Base-by-base conservation (phyloP, 2,797 vertebrate species). In the Cichlasoma orientale region DNA sequence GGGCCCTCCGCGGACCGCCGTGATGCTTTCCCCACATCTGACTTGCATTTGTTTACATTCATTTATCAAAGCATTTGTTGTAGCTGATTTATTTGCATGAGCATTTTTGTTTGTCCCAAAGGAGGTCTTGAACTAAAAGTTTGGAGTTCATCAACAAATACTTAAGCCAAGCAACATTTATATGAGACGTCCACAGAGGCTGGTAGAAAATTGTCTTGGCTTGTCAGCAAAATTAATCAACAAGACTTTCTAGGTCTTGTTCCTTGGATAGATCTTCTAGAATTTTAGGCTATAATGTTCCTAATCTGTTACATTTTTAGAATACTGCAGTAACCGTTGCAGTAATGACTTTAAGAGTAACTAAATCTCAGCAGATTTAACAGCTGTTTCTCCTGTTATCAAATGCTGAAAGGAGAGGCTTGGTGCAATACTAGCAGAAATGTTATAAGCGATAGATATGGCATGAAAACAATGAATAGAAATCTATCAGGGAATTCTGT, bases 41-140 rank as follows among this genome's bases (percentile, higher is more conserved):
- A 93, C 82, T 90, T 61, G 83, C 84, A 88, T 92, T 93, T 90
- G 83, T 92, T 94, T 93, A 90, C 86, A 77, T 88, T 86, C 86
- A 89, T 92, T 91, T 90, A 87, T 93, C 86, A 87, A 80, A 84
- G 83, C 50, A 68, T 84, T 86, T 78, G 79, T 89, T 88, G 88
- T 59, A 69, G 82, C 70, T 83, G 85, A 87, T 91, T 91, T 91
- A 91, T 91, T 93, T 87, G 83, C 83, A 56, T 72, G 79, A 86
- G 82, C 76, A 73, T 80, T 86, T 88, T 85, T 88, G 86, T 88
- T 86, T 77, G 78, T 86, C 91, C 86, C 90, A 19, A 23, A 82
- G 82, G 91, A 90, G 47, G 52, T 54, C 72, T 72, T 82, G 56
- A 82, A 80, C 75, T 23, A 54, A 86, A 87, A 79, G 74, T 77